Evolutionary conservation across 2,113 vertebrate genomes (phyloP).

Genomic region (Lagopus muta): DNA sequence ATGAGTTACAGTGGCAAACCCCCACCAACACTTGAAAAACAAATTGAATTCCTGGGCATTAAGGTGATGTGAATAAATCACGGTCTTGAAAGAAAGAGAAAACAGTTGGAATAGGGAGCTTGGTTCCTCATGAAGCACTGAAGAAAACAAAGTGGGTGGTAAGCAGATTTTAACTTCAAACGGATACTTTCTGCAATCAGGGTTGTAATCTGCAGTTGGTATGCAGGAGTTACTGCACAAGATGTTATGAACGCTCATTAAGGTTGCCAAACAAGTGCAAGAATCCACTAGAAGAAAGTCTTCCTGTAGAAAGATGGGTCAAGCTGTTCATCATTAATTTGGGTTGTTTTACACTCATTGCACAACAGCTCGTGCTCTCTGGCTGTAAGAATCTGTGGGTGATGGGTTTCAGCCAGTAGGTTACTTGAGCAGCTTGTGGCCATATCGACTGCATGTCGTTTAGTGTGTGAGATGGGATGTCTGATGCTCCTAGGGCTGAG

Average conservation of each 20-base stretch:
- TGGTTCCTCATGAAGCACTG: not conserved
- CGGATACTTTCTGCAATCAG: not conserved
- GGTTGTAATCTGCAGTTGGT: not conserved
- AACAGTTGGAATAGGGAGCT: not conserved
- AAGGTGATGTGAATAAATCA: not conserved
- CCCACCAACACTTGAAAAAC: not conserved
- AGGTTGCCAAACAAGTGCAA: not conserved
- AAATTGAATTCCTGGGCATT: not conserved
- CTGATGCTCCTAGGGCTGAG: not conserved
- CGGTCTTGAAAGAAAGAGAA: not conserved
- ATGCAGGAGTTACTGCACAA: not conserved
- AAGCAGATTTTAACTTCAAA: not conserved
- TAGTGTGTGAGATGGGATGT: not conserved
- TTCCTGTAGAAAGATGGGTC: not conserved
- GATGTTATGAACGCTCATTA: not conserved
- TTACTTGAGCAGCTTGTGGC: not conserved
- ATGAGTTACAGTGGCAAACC: not conserved
- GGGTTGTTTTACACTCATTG: rapidly evolving
- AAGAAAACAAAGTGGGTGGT: slow-evolving; percentile 32
- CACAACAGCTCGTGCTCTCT: not conserved
- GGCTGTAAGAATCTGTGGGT: not conserved
- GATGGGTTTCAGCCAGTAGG: not conserved
- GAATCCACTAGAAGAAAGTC: not conserved
- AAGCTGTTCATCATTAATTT: not conserved
- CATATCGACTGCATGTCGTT: not conserved